Conservation (phyloP, 2,113 vertebrate species). For the Tinamus guttatus region DNA sequence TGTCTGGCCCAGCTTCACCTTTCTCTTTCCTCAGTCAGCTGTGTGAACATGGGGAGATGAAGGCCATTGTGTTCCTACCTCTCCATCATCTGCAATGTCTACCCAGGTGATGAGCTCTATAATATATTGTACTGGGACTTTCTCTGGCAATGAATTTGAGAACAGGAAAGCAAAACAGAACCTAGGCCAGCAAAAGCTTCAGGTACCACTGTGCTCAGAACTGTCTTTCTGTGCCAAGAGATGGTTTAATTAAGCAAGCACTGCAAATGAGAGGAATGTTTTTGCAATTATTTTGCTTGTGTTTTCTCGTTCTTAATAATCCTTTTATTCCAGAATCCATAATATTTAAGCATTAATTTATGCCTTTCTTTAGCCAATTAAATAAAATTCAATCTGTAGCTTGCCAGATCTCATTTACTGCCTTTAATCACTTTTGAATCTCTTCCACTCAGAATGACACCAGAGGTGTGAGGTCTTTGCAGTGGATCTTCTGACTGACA, state of each 20-base stretch:
- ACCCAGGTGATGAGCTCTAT: background rate
- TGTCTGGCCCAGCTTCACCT: background rate
- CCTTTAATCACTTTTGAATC: slow-evolving; percentile 26
- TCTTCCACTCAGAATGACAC: slow-evolving; percentile 17
- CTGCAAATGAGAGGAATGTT: background rate
- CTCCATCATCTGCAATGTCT: background rate
- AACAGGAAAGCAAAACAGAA: background rate
- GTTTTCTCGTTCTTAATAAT: background rate
- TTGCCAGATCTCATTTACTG: background rate
- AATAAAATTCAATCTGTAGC: background rate
- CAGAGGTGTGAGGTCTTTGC: slow-evolving; percentile 68
- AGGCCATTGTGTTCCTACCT: background rate
- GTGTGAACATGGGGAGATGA: rapidly evolving
- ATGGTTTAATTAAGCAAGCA: background rate
- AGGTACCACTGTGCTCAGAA: background rate
- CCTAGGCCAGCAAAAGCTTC: background rate
- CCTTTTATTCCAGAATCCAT: background rate
- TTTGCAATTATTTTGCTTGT: background rate
- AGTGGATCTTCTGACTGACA: slow-evolving; percentile 19
- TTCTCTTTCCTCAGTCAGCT: background rate
- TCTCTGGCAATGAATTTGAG: rapidly evolving
- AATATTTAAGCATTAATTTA: background rate
- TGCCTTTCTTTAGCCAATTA: slow-evolving; percentile 2
- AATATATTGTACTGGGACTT: background rate
- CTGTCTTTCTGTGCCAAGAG: rapidly evolving